phyloP scores from a whole-genome alignment of 2,888 invertebrate species.

The Drosophila suboccidentalis region DNA sequence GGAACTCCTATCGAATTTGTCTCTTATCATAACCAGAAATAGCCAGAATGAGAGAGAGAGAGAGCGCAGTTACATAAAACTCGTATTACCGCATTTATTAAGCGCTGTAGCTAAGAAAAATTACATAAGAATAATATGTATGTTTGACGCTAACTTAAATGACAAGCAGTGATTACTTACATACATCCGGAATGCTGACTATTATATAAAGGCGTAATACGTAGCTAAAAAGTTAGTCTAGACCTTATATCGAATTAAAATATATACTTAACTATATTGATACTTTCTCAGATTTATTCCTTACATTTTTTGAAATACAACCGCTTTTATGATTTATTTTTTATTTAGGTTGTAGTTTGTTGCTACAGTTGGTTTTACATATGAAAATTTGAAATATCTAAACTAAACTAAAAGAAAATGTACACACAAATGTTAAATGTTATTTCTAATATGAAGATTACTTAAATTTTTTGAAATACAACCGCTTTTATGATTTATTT shows the following conservation, averaged over 20 bases:
- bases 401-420: too few species aligned
- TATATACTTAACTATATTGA: not conserved
- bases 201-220: not conserved
- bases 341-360: too few species aligned
- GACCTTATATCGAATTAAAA: not conserved
- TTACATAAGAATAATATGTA: not conserved
- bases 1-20: slow-evolving; percentile 38
- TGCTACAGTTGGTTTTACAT: too few species aligned
- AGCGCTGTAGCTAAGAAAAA: not conserved
- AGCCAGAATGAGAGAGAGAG: slow-evolving; percentile 2
- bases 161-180: not conserved
- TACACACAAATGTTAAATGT: too few species aligned
- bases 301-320: too few species aligned
- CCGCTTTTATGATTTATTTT: too few species aligned
- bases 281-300: not conserved
- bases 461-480: too few species aligned
- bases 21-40: slow-evolving; percentile 38
- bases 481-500: too few species aligned
- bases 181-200: not conserved
- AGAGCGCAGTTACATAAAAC: not conserved
- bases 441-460: too few species aligned
- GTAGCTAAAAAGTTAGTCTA: not conserved
- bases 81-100: not conserved
- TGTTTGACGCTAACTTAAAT: not conserved
- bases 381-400: too few species aligned